A percentile compares a stretch with the other conserved stretches of the same genome.
These are phyloP conservation scores for Microcebus jonahi DNA, from an alignment of 2,113 vertebrate species.

Conservation along the genomic window DNA sequence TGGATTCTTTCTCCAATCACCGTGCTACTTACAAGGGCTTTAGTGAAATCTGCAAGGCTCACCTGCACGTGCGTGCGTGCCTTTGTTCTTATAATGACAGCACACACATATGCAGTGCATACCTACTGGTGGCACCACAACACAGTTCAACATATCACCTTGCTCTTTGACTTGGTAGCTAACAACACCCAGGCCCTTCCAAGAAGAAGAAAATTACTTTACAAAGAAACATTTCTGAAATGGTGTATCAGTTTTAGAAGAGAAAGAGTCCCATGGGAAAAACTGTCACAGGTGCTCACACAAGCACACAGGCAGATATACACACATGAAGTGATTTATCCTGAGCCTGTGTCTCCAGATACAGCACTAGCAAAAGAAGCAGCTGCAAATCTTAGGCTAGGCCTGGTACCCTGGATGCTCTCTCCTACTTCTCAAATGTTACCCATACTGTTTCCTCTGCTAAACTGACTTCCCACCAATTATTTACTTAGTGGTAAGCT, in stretches of 20 bases:
- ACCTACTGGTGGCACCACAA: not conserved
- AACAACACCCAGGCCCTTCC: not conserved
- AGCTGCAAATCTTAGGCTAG: too few relatives aligned
- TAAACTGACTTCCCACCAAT: not conserved
- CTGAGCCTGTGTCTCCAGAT: not conserved
- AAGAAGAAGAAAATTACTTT: not conserved
- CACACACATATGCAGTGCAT: rapidly evolving
- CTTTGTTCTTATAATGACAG: not conserved
- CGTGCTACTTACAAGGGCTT: not conserved
- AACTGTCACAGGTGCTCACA: not conserved
- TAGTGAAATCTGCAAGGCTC: not conserved
- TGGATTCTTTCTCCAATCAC: not conserved
- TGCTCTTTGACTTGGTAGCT: not conserved
- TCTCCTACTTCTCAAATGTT: not conserved
- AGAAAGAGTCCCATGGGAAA: not conserved
- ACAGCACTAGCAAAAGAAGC: not conserved
- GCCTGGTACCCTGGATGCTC: too few relatives aligned
- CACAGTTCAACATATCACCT: not conserved
- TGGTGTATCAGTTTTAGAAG: not conserved
- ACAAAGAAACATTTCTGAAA: not conserved
- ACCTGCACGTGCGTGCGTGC: not conserved
- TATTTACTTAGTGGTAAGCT: not conserved
- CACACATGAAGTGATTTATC: not conserved
- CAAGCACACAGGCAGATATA: not conserved
- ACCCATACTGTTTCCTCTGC: not conserved